Evolutionary conservation across 53 echinoderm and acorn worm species (phyloP).

Genomic region (Luidia sarsii): DNA sequence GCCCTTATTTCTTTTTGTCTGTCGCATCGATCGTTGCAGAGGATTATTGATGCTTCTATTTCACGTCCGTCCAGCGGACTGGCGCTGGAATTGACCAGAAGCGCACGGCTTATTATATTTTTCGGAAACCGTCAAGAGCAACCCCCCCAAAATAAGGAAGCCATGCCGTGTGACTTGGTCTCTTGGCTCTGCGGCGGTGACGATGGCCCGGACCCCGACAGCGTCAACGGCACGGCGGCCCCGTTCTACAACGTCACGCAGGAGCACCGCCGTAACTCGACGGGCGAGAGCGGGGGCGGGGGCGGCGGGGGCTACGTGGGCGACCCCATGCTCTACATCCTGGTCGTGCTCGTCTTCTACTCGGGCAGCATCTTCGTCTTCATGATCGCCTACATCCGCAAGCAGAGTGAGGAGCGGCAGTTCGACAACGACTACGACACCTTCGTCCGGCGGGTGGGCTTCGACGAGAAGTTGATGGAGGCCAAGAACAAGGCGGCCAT

Average conservation of each 20-base stretch:
- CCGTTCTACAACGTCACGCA: constrained; percentile 5
- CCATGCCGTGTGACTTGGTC: constrained; percentile 15
- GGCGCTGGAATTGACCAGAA: too few relatives aligned
- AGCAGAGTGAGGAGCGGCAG: constrained; percentile 30
- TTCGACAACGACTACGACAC: constrained; percentile 36
- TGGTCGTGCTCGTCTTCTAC: constrained; percentile 38
- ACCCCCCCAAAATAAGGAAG: too few relatives aligned
- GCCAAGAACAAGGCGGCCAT: constrained; percentile 41
- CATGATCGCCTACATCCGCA: constrained; percentile 43
- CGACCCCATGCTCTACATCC: constrained; percentile 38
- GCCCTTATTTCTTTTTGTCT: too few relatives aligned
- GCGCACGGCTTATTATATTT: too few relatives aligned
- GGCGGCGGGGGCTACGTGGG: background rate
- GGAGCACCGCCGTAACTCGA: background rate
- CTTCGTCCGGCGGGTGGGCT: constrained; percentile 29
- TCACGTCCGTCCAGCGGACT: too few relatives aligned
- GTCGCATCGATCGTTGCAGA: too few relatives aligned
- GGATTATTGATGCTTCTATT: too few relatives aligned
- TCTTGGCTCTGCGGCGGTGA: constrained; percentile 17
- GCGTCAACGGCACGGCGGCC: background rate
- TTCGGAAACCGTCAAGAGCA: too few relatives aligned
- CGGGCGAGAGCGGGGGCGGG: background rate
- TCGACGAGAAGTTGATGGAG: constrained; percentile 42
- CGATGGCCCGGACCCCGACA: background rate
- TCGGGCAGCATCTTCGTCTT: constrained; percentile 35